Evolutionary conservation across 2,797 vertebrate genomes (phyloP).

Genomic region (Muscicapa striata): DNA sequence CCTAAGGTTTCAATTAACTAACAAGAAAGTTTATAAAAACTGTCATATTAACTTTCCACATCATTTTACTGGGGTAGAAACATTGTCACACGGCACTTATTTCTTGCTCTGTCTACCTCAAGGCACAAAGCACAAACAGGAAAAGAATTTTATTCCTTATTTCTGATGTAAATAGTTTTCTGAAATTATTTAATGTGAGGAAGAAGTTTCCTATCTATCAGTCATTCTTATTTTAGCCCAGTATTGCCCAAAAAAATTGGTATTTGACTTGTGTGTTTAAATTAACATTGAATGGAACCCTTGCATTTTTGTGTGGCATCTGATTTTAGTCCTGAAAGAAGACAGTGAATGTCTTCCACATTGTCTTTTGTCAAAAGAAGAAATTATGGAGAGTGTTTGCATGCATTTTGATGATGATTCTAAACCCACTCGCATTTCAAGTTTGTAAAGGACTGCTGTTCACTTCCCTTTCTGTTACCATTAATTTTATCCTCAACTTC

Average conservation of each 20-base stretch:
- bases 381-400: neutral
- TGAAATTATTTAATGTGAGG: neutral
- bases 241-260: neutral
- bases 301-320: neutral
- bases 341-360: neutral
- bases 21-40: constrained; percentile 50
- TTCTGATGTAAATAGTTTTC: neutral
- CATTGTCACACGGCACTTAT: neutral
- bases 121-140: neutral
- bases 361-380: neutral
- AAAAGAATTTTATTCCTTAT: neutral
- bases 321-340: neutral
- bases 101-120: constrained; percentile 21
- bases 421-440: neutral
- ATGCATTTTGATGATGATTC: neutral
- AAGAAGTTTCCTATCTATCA: neutral
- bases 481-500: neutral
- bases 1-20: constrained; percentile 63
- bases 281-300: neutral
- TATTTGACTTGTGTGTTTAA: neutral
- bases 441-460: neutral
- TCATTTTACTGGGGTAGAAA: constrained; percentile 22
- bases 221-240: neutral
- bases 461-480: neutral
- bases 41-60: constrained; percentile 35